Base-by-base conservation (phyloP, 1,140 invertebrate genomes). In the Andrena cerasifolii region DNA sequence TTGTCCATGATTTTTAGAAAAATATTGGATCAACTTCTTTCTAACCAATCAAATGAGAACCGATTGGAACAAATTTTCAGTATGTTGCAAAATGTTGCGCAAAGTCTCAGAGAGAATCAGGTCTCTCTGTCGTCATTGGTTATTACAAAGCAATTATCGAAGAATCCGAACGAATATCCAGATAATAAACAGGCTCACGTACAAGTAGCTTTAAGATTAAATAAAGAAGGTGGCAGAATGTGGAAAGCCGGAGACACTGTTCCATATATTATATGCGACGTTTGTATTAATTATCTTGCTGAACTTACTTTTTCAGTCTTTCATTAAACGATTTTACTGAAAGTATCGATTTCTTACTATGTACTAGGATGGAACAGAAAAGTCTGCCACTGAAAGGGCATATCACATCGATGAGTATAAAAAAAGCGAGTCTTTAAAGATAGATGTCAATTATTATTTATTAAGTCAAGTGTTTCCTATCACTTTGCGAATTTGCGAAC, bases 141-240 rank as follows among this genome's bases (percentile, higher is more conserved):
- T 6, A 99, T 99, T 78, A 98, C 97, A 1, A 99, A 99, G 94
- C 97, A 99, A 92, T 92, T 99, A 18, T 99, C 98, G 0, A 99
- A 99, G 92, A 96, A 98, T 91, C 98, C 99, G 0, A 96, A 96
- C 79, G 97, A 99, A 80, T 99, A 99, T 92, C 94, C 96, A 0
- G 97, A 99, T 87, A 96, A 96, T 79, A 92, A 96, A 96, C 88
- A 92, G 93, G 53, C 76, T 47, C 99, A 99, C 90, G 99, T 99
- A 0, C 95, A 96, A 87, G 98, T 99, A 6, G 98, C 99, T 1
- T 82, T 98, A 31, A 94, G 98, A 86, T 93, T 98, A 76, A 99
- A 99, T 89, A 93, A 93, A 75, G 95, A 94, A 86, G 95, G 95
- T 81, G 96, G 96, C 73, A 94, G 97, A 86, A 96, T 97, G 86